Evolutionary conservation across 2,888 invertebrate species (phyloP), one percentile per base, ranked within the genome.

Genomic region (Cantharis nigra): DNA sequence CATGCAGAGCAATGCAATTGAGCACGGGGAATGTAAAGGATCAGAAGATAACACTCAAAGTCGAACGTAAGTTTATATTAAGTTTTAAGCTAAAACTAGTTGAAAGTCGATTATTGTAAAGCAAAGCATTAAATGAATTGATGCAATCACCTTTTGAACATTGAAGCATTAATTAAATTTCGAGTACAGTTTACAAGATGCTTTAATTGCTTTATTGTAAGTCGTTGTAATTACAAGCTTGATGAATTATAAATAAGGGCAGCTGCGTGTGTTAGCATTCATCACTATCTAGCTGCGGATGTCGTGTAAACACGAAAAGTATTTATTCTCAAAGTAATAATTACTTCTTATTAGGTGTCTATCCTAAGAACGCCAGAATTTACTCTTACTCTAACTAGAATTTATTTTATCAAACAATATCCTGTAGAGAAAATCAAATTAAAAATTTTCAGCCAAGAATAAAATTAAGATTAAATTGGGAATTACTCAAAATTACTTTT

Each of bases 1-100:
- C 89, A 81, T 92, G 92, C 86, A 89, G 90, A 83, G 92, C 91
- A 71, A 89, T 89, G 82, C 91, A 92, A 86, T 86, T 88, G 76
- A 88, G 88, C 81, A 90, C 89, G 78, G 91, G 91, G 80, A 90
- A 89, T 83, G 88, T 91, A 81, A 87, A 89, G 83, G 90, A 90
- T 83, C 89, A 89, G 82, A 89, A 89, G 82, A 91, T 92, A 84
- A 88, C 88, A 83, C 89, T 92, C 83, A 90, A 90, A 86, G 90
- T 92, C 82, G 89, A 90, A 89, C 91, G 92, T 92, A 89, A 91
- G 92, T 91, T 85, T 82, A 70, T 72, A 64, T 78, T 75, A 23
- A 23, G 26, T 67, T 23, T n/a, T 67, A 23, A 30, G 65, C 70
- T 74, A 73, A 20, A 33, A 14, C 49, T 63, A 70, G 67, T 71